A percentile compares a stretch with the other conserved stretches of the same genome.
Conservation (phyloP, 2,888 invertebrate genomes). For the Erebia epiphron region DNA sequence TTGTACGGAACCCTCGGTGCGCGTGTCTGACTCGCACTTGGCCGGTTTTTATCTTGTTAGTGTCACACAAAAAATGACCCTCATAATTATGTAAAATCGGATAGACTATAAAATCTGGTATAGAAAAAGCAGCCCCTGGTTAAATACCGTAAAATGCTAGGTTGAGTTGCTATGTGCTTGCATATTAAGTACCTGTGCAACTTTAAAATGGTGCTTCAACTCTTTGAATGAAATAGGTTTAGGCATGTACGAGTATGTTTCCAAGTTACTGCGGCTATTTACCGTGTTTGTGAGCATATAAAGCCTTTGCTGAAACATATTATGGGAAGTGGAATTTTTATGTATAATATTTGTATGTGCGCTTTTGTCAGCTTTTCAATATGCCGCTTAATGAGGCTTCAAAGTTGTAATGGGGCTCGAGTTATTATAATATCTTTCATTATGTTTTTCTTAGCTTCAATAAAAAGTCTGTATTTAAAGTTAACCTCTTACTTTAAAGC, state of each 20-base stretch:
- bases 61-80: no score
- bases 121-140: constrained; percentile 2
- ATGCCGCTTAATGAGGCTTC: constrained; percentile 13
- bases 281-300: constrained; percentile 22
- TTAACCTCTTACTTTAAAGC: no score
- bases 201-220: constrained; percentile 25
- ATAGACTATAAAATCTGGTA: neutral
- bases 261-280: constrained; percentile 26
- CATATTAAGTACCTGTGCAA: constrained; percentile 19
- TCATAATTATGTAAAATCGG: neutral
- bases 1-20: no score
- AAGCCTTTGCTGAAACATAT: constrained; percentile 21
- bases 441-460: neutral
- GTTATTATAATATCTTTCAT: constrained; percentile 3
- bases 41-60: no score
- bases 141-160: constrained; percentile 13
- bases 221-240: constrained; percentile 28
- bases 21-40: no score
- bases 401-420: constrained; percentile 9
- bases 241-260: constrained; percentile 30
- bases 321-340: constrained; percentile 19
- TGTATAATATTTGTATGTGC: constrained; percentile 20
- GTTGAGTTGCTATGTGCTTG: constrained; percentile 9
- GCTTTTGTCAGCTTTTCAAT: constrained; percentile 18
- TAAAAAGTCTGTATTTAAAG: neutral